phyloP scores from a whole-genome alignment of 1,140 invertebrate genomes.

The Drosophila triauraria region DNA sequence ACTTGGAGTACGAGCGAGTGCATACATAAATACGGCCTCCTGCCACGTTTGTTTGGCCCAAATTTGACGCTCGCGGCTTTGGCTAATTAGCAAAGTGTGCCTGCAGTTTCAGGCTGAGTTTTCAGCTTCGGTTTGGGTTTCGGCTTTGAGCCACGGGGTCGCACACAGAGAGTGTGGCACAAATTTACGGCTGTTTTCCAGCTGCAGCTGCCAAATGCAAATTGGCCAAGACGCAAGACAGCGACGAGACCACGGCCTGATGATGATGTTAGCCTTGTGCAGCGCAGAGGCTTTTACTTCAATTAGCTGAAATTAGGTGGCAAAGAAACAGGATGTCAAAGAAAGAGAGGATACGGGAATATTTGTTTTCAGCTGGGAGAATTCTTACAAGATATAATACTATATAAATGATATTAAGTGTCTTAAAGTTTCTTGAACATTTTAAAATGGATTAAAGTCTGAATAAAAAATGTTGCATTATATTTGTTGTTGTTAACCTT shows the following conservation, averaged over 20 bases:
- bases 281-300: conserved; percentile 24
- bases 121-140: conserved; percentile 7
- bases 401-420: neutral
- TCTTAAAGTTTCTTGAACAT: neutral
- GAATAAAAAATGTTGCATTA: neutral
- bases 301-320: conserved; percentile 36
- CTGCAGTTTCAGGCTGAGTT: conserved; percentile 11
- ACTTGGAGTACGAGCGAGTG: conserved; percentile 12
- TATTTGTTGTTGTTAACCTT: too few species aligned
- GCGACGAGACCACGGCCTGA: conserved; percentile 19
- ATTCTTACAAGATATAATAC: neutral
- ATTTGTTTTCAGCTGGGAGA: too few species aligned
- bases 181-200: conserved; percentile 43
- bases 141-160: neutral
- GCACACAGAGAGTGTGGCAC: conserved; percentile 25
- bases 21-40: conserved; percentile 39
- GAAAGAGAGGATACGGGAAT: neutral
- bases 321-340: neutral
- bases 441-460: accelerated
- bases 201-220: conserved; percentile 61
- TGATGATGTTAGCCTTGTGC: conserved; percentile 38
- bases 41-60: conserved; percentile 70
- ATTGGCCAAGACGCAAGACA: conserved; percentile 64
- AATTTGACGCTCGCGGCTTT: conserved; percentile 72
- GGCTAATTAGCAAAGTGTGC: conserved; percentile 79